Percentiles rank a stretch among this genome's conserved stretches.
These are phyloP conservation scores for Synanthedon myopaeformis DNA, from an alignment of 2,888 invertebrate species.

Conservation along the genomic window DNA sequence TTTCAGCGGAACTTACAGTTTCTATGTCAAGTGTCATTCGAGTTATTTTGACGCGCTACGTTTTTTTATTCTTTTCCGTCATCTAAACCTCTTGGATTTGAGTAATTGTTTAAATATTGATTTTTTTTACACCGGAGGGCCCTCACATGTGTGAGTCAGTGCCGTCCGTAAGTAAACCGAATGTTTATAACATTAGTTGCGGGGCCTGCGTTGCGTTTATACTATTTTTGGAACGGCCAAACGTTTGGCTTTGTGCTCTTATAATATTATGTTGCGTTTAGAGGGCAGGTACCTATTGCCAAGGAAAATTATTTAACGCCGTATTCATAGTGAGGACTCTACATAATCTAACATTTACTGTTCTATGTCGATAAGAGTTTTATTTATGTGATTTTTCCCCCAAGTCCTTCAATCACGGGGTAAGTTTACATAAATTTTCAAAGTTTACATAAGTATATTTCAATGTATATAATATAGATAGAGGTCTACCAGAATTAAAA, in stretches of 20 bases:
- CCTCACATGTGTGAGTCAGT: slow-evolving; percentile 38
- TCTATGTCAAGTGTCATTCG: slow-evolving; percentile 8
- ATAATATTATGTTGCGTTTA: slow-evolving; percentile 16
- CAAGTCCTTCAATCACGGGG: not conserved
- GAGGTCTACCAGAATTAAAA: too few relatives aligned
- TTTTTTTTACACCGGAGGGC: slow-evolving; percentile 30
- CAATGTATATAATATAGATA: too few relatives aligned
- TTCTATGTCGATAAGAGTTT: not conserved
- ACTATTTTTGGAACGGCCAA: slow-evolving; percentile 66
- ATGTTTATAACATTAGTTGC: slow-evolving; percentile 65
- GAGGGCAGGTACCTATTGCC: slow-evolving; percentile 19
- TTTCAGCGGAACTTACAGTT: slow-evolving; percentile 56
- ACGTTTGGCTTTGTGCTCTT: slow-evolving; percentile 48
- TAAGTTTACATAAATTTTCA: slow-evolving; percentile 3
- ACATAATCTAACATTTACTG: not conserved
- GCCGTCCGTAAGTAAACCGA: slow-evolving; percentile 18
- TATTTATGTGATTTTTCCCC: too few relatives aligned
- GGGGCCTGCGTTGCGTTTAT: slow-evolving; percentile 40
- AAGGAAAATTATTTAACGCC: slow-evolving; percentile 9
- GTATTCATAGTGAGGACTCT: not conserved
- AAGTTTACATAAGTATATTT: too few relatives aligned
- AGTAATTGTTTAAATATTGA: slow-evolving; percentile 54
- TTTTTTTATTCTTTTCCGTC: slow-evolving; percentile 4
- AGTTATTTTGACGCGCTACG: slow-evolving; percentile 8
- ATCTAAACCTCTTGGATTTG: slow-evolving; percentile 18